Evolutionary conservation across 92 coral and sea anemone genomes (phyloP).

Genomic region (Heliopora coerulea): DNA sequence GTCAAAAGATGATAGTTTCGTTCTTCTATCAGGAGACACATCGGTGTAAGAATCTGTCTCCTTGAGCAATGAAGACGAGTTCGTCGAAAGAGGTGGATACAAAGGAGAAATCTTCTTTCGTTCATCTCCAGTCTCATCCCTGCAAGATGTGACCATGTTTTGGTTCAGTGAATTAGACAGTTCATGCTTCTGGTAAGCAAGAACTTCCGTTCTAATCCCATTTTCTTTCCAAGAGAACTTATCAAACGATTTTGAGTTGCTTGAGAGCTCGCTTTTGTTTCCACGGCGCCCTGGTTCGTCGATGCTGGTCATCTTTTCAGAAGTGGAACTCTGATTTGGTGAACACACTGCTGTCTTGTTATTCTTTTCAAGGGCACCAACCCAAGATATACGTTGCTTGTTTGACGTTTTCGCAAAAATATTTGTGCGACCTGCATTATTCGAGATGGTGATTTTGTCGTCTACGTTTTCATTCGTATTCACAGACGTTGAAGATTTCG

Average conservation of each 20-base stretch:
- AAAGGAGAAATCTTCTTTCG: not conserved
- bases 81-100: slow-evolving; percentile 2
- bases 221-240: not conserved
- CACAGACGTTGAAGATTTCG: too few relatives aligned
- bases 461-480: too few relatives aligned
- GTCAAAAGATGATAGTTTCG: not conserved
- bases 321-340: not conserved
- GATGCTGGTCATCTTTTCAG: not conserved
- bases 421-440: too few relatives aligned
- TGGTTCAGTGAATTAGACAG: not conserved
- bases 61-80: not conserved
- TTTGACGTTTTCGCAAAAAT: too few relatives aligned
- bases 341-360: too few relatives aligned
- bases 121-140: not conserved
- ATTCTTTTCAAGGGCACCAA: too few relatives aligned
- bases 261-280: not conserved
- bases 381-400: too few relatives aligned
- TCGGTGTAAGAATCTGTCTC: not conserved
- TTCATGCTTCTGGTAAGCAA: not conserved
- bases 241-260: slow-evolving; percentile 4
- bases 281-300: not conserved
- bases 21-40: not conserved
- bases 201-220: not conserved
- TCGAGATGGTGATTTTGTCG: too few relatives aligned
- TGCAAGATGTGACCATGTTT: not conserved